These are phyloP conservation scores for Erebia epiphron DNA, from an alignment of 2,888 invertebrate species.

Conservation along the genomic window DNA sequence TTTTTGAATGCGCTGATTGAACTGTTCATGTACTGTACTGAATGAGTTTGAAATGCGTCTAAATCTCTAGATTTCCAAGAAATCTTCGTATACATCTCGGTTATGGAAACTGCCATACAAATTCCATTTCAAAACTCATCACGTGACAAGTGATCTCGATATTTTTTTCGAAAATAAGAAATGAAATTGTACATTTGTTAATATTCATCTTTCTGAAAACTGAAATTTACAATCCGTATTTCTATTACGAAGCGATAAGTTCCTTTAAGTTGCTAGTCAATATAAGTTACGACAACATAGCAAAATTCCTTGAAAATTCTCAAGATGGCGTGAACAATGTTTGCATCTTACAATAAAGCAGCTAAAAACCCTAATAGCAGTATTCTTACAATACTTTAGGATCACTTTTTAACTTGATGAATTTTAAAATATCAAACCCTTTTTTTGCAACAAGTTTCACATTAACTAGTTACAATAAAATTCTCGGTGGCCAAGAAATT, in stretches of 20 bases:
- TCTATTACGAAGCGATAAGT: not conserved
- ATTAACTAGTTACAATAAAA: not conserved
- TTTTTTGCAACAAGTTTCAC: not conserved
- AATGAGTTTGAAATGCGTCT: no score
- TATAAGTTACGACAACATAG: not conserved
- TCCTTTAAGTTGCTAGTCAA: constrained; percentile 6
- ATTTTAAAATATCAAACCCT: not conserved
- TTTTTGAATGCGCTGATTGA: no score
- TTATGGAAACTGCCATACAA: not conserved
- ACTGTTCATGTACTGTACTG: no score
- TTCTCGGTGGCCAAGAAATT: not conserved
- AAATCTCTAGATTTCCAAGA: not conserved
- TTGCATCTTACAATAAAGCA: no score
- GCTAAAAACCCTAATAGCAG: no score
- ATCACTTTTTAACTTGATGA: not conserved
- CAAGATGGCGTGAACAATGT: no score
- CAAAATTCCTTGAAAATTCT: not conserved
- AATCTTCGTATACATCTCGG: not conserved
- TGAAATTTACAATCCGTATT: constrained; percentile 24
- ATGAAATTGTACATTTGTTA: constrained; percentile 50
- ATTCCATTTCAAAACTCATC: not conserved
- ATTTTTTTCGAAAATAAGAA: not conserved
- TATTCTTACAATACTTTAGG: no score
- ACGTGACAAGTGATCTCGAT: not conserved
- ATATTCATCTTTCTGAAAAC: constrained; percentile 40